Evolutionary conservation across 2,888 invertebrate genomes (phyloP).

Genomic region (Drosophila barbarae): DNA sequence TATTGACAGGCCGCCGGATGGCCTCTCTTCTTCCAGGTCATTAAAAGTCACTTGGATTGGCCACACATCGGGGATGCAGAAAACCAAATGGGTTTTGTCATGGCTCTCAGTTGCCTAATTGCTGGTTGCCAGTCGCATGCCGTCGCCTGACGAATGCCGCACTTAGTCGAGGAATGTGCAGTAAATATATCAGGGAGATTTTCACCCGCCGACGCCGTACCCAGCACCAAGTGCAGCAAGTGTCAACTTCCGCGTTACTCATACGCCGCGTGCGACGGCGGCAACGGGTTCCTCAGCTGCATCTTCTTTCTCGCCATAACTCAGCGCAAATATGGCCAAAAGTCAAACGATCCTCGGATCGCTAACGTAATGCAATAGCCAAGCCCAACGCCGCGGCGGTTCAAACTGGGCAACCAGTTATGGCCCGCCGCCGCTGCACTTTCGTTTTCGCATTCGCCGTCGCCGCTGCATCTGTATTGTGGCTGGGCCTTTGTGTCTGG

Average conservation of each 20-base stretch:
- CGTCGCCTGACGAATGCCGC: slow-evolving; percentile 47
- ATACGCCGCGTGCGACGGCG: slow-evolving; percentile 49
- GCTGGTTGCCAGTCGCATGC: slow-evolving; percentile 5
- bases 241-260: slow-evolving; percentile 74
- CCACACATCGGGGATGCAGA: slow-evolving; percentile 18
- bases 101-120: slow-evolving; percentile 40
- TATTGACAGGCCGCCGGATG: slow-evolving; percentile 58
- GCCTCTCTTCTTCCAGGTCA: slow-evolving; percentile 28
- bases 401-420: slow-evolving; percentile 59
- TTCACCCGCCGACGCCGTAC: slow-evolving; percentile 57
- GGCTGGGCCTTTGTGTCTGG: slow-evolving; percentile 42
- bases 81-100: slow-evolving; percentile 32
- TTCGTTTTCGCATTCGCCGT: slow-evolving; percentile 55
- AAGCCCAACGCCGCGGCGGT: slow-evolving; percentile 55
- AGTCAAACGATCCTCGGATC: slow-evolving; percentile 67
- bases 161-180: slow-evolving; percentile 58
- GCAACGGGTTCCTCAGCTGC: slow-evolving; percentile 53
- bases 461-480: slow-evolving; percentile 23
- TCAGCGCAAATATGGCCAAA: slow-evolving; percentile 71
- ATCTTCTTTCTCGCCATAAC: slow-evolving; percentile 71
- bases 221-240: slow-evolving; percentile 54
- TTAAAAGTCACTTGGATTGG: slow-evolving; percentile 43
- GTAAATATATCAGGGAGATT: slow-evolving; percentile 62
- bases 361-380: slow-evolving; percentile 65
- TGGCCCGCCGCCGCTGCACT: slow-evolving; percentile 52